Base-by-base conservation (phyloP, 2,113 vertebrate genomes). In the Sinocyclocheilus anshuiensis region DNA sequence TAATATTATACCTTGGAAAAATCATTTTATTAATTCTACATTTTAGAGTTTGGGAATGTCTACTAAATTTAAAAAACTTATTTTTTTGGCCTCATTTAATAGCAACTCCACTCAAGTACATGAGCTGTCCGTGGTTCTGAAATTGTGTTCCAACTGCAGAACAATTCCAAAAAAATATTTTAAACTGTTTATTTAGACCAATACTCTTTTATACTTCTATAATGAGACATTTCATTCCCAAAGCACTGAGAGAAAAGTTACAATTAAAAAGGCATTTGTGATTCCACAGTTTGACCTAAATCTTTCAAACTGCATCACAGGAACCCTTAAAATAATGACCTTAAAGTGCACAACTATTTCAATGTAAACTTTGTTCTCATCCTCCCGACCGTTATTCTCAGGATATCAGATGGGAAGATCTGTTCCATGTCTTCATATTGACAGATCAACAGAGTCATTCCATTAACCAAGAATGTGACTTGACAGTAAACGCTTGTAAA, bases 41-140 rank as follows among this genome's bases (percentile, higher is more conserved):
- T 10, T 45, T 45, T 11, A 45, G 9, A 45, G 42, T 45, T 45
- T 10, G 9, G 9, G 42, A 45, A 45, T 45, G 42, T 45, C 10
- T 45, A 45, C 9, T 45, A 11, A 45, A 45, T 45, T 10, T 45
- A 10, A 45, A 8, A 45, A 45, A 45, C 9, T 10, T 48, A 48
- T 48, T 48, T 48, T 48, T 12, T 4, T 69, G 61, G 4, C 18
- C 59, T 48, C 4, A 57, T 83, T 55, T 36, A 29, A 74, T 13
- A 69, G 61, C 45, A 48, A 11, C 45, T 48, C 45, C 26, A 36
- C 3, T 33, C 0, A 72, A 57, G 4, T 5, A n/a, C 1, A 15
- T 36, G 81, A 72, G 50, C 81, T 83, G 48, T 83, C 81, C 81
- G 3, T 57, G 81, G 81, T 83, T 83, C 81, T 83, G 81, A 83